Evolutionary conservation across 2,113 vertebrate genomes (phyloP).

Genomic region (Recurvirostra avosetta): DNA sequence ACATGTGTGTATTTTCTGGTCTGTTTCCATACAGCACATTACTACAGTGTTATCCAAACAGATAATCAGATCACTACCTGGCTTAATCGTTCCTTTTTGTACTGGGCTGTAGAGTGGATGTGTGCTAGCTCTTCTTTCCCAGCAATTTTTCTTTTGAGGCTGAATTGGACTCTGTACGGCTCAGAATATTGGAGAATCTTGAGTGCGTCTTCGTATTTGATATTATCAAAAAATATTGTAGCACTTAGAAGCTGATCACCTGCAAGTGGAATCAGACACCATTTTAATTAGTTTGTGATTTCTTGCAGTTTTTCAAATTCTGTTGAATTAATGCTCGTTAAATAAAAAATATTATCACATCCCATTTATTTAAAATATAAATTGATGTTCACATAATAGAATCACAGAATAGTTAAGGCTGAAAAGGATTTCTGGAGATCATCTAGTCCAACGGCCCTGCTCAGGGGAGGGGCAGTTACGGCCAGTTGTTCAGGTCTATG

Average conservation of each 20-base stretch:
- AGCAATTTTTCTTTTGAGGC: conserved; percentile 81
- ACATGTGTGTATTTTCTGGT: not conserved
- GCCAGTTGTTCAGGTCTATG: not conserved
- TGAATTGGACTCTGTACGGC: conserved; percentile 89
- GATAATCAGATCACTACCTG: conserved; percentile 5
- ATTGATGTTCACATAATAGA: not conserved
- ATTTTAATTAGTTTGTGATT: not conserved
- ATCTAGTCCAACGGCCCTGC: not conserved
- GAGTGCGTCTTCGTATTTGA: conserved; percentile 92
- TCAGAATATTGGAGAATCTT: conserved; percentile 94
- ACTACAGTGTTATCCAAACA: not conserved
- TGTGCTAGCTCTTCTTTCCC: conserved; percentile 58
- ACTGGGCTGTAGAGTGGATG: not conserved
- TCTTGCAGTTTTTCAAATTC: not conserved
- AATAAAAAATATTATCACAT: not conserved
- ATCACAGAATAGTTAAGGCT: not conserved
- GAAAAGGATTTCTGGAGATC: not conserved
- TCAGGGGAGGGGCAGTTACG: not conserved
- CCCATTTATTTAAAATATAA: not conserved
- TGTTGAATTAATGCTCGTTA: not conserved
- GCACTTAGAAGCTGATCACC: conserved; percentile 95
- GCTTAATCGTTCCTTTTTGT: conserved; percentile 56
- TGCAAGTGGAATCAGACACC: conserved; percentile 52
- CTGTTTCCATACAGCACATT: not conserved
- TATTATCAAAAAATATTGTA: conserved; percentile 92